Conservation (phyloP, 2,888 invertebrate species). For the Halocaridina rubra region DNA sequence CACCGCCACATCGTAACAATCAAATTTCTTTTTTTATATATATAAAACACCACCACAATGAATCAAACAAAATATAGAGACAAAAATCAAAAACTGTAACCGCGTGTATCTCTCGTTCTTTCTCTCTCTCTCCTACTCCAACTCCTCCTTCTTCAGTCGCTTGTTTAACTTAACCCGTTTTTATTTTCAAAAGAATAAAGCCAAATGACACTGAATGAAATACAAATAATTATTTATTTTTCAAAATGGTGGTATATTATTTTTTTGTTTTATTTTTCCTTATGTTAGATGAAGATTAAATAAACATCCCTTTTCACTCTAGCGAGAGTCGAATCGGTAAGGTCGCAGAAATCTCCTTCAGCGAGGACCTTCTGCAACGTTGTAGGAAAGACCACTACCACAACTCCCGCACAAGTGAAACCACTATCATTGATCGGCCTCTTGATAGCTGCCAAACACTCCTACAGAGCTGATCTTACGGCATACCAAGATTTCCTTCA, state of each 20-base stretch:
- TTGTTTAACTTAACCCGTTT: background rate
- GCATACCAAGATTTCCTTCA: background rate
- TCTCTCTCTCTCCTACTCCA: background rate
- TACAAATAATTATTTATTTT: background rate
- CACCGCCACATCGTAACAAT: background rate
- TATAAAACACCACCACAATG: too few relatives aligned
- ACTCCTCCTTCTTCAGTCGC: background rate
- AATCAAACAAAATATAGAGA: background rate
- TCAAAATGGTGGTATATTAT: background rate
- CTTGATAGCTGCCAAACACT: background rate
- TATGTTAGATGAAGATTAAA: too few relatives aligned
- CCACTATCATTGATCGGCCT: conserved; percentile 6
- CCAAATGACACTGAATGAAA: background rate
- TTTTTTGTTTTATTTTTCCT: too few relatives aligned
- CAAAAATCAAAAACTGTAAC: background rate
- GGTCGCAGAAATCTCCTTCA: background rate
- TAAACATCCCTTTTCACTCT: background rate
- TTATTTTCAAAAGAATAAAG: background rate
- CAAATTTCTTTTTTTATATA: too few relatives aligned
- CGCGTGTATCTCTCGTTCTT: background rate
- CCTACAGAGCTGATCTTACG: background rate
- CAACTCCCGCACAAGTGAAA: conserved; percentile 13
- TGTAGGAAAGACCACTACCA: background rate
- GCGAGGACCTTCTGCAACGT: background rate
- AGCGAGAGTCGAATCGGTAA: background rate